phyloP scores from a whole-genome alignment of 2,797 vertebrate genomes.

The Dryobates pubescens region DNA sequence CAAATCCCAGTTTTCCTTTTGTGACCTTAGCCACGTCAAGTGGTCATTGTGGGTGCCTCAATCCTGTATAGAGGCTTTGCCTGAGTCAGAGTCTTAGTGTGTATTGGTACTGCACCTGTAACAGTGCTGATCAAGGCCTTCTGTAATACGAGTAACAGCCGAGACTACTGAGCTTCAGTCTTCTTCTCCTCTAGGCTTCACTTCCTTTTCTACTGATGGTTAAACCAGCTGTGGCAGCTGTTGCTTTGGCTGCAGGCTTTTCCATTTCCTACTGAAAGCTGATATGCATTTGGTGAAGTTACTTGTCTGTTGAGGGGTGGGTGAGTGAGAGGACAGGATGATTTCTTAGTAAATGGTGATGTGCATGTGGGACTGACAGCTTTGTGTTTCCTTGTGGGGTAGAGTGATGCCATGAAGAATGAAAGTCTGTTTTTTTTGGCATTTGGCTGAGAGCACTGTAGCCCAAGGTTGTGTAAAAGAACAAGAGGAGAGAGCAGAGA shows the following conservation, averaged over 20 bases:
- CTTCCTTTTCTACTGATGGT: background rate
- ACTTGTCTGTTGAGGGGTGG: slow-evolving; percentile 12
- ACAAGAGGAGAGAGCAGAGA: background rate
- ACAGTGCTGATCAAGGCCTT: background rate
- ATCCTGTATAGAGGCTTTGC: background rate
- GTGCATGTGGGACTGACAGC: background rate
- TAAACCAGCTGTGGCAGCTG: background rate
- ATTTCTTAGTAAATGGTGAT: background rate
- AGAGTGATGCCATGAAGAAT: background rate
- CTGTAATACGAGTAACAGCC: background rate
- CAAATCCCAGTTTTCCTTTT: background rate
- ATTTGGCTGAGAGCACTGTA: background rate
- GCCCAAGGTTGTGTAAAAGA: background rate
- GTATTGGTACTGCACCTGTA: background rate
- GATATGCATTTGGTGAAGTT: background rate
- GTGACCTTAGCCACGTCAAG: background rate
- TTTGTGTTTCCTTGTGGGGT: slow-evolving; percentile 2
- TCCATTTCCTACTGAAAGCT: background rate
- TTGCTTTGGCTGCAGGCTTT: slow-evolving; percentile 20
- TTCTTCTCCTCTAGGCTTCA: background rate
- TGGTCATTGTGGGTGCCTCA: background rate
- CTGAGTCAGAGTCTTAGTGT: background rate
- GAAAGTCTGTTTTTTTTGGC: slow-evolving; percentile 2
- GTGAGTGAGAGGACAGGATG: background rate
- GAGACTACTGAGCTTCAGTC: background rate